A percentile compares a stretch with the other conserved stretches of the same genome.
Conservation (phyloP, 2,797 vertebrate genomes). For the Hozukius guyotensis region DNA sequence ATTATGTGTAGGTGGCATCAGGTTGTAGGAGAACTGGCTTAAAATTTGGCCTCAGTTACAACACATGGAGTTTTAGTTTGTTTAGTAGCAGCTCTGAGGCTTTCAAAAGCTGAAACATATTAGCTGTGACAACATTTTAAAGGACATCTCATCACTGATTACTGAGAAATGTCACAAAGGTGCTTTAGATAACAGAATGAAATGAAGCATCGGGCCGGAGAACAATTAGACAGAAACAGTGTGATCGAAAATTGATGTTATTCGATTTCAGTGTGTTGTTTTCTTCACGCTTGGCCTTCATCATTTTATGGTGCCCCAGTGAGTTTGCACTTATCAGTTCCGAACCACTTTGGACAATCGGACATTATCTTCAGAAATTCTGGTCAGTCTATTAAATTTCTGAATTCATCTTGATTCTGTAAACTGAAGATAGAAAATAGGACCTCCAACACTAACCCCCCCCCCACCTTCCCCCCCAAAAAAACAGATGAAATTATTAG, state of each 20-base stretch:
- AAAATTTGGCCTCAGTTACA: slow-evolving; percentile 38
- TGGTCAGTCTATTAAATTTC: slow-evolving; percentile 24
- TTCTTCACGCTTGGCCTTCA: slow-evolving; percentile 49
- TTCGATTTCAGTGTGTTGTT: slow-evolving; percentile 56
- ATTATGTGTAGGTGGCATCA: slow-evolving; percentile 49
- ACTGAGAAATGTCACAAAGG: slow-evolving; percentile 55
- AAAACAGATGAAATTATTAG: background rate
- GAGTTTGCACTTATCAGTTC: slow-evolving; percentile 23
- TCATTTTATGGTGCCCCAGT: slow-evolving; percentile 33
- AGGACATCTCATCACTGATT: slow-evolving; percentile 59
- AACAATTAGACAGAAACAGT: slow-evolving; percentile 59
- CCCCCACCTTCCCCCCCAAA: background rate
- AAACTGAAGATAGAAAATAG: slow-evolving; percentile 14
- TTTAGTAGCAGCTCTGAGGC: slow-evolving; percentile 19
- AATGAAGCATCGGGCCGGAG: slow-evolving; percentile 48
- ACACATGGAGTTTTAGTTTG: slow-evolving; percentile 15
- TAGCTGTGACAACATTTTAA: slow-evolving; percentile 54
- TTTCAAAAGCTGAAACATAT: slow-evolving; percentile 51
- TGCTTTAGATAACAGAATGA: slow-evolving; percentile 55
- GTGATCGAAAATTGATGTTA: slow-evolving; percentile 56
- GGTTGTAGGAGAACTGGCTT: slow-evolving; percentile 27
- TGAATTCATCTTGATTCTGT: slow-evolving; percentile 26
- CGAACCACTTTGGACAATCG: slow-evolving; percentile 21
- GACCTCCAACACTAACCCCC: background rate
- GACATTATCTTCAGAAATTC: slow-evolving; percentile 14